Evolutionary conservation across 2,797 vertebrate genomes (phyloP), one percentile per base, ranked within the genome.

Genomic region (Poecilia velifera): DNA sequence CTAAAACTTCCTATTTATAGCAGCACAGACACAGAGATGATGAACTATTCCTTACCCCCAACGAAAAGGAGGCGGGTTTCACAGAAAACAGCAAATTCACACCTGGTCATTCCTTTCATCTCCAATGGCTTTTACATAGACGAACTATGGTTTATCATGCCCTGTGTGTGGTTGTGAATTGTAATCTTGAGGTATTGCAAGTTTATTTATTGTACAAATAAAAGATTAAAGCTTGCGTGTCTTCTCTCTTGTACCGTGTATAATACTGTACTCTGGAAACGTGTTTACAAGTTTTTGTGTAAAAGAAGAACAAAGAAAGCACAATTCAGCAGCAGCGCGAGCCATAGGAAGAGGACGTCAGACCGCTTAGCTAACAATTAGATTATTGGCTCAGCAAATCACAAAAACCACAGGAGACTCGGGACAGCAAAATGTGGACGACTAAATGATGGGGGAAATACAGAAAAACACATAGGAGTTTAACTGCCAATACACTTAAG

Each of bases 171-270:
- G 89, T 92, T 94, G 94, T 96, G 92, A 91, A 90, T 90, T 86
- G 91, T 93, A 87, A 78, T 92, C 86, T 91, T 91, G 87, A 93
- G 92, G 90, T 93, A 92, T 93, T 90, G 86, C 89, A 91, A 91
- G 89, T 93, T 92, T 94, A 94, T 95, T 95, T 94, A 94, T 95
- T 95, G 90, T 91, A 94, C 90, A 92, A 95, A 70, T 94, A 91
- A 95, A 94, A 90, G 79, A 82, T 78, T 53, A 13, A 64, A 43
- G 18, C 28, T 75, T 14, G 0, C 3, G 49, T 74, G 20, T 73
- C 18, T 18, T 31, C 5, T 74, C 22, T 70, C 45, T 10, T n/a
- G 3, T 28, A 66, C 10, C 12, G 18, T 22, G 9, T 36, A 7
- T 55, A 46, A 13, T 8, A 3, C 22, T 0, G 28, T 34, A 5